These are phyloP conservation scores for Amniataba percoides DNA, from an alignment of 2,797 vertebrate species.

Conservation along the genomic window DNA sequence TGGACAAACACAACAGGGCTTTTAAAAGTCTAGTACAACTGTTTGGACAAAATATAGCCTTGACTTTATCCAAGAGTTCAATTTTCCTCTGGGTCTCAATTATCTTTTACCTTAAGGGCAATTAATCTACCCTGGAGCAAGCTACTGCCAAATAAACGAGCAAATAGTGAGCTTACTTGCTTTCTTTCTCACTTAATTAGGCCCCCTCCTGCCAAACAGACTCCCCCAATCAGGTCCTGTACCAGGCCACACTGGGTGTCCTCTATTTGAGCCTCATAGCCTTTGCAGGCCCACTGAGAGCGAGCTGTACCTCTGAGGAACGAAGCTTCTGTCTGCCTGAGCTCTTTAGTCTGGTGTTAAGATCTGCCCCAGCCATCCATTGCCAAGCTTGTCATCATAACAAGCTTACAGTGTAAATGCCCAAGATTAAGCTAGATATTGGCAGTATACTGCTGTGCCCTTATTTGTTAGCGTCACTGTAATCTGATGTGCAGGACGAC, in stretches of 20 bases:
- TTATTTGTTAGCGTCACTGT: conserved; percentile 58
- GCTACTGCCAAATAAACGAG: conserved; percentile 66
- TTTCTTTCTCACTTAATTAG: conserved; percentile 62
- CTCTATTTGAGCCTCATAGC: conserved; percentile 23
- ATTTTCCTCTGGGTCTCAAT: conserved; percentile 48
- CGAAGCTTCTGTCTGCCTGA: conserved; percentile 57
- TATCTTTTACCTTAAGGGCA: conserved; percentile 52
- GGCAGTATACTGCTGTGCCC: conserved; percentile 51
- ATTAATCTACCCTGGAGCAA: conserved; percentile 57
- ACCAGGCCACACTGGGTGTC: conserved; percentile 35
- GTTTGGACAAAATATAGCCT: conserved; percentile 33
- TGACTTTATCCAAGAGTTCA: conserved; percentile 39
- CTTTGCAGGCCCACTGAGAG: conserved; percentile 37
- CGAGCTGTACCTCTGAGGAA: conserved; percentile 50
- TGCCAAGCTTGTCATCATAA: conserved; percentile 73
- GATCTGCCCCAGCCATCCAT: conserved; percentile 57
- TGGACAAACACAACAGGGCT: conserved; percentile 9
- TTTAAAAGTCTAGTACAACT: conserved; percentile 13
- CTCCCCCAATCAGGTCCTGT: conserved; percentile 36
- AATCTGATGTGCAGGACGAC: conserved; percentile 62
- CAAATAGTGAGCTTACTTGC: conserved; percentile 63
- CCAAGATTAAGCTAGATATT: conserved; percentile 69
- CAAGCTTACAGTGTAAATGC: conserved; percentile 73
- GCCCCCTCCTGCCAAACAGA: conserved; percentile 48
- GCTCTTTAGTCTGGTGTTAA: conserved; percentile 69